Percentiles rank a stretch among this genome's conserved stretches.
These are phyloP conservation scores for Rhea pennata DNA, from an alignment of 2,113 vertebrate species.

Conservation along the genomic window DNA sequence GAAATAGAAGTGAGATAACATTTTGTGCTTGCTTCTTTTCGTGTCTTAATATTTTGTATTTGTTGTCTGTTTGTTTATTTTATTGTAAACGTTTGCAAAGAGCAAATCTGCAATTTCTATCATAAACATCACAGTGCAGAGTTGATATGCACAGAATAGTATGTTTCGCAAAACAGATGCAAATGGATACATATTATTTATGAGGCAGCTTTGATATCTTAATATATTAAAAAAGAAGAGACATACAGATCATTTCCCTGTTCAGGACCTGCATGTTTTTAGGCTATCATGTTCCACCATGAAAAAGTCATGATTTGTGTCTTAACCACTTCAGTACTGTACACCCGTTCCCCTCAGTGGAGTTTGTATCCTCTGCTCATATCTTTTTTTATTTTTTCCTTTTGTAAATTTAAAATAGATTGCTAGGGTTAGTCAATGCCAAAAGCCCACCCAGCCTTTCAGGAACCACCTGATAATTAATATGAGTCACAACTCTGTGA, in stretches of 20 bases:
- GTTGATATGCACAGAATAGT: background rate
- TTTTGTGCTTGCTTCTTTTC: background rate
- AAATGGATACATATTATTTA: slow-evolving; percentile 14
- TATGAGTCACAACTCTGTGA: background rate
- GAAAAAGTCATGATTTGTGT: background rate
- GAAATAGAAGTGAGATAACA: background rate
- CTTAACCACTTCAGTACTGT: background rate
- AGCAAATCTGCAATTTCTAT: background rate
- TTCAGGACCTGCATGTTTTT: background rate
- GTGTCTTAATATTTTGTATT: background rate
- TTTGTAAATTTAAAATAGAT: background rate
- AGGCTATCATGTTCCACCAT: background rate
- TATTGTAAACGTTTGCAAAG: background rate
- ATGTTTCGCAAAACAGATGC: background rate
- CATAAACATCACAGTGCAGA: background rate
- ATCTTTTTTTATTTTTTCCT: background rate
- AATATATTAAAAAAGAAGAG: background rate
- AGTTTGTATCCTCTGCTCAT: background rate
- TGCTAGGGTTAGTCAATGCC: background rate
- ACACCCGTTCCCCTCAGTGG: background rate
- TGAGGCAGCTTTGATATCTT: slow-evolving; percentile 18
- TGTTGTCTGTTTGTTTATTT: background rate
- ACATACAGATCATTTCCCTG: background rate
- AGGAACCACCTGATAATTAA: background rate
- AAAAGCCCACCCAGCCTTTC: background rate